phyloP scores from a whole-genome alignment of 1,140 invertebrate genomes.

The Caenorhabditis briggsae region DNA sequence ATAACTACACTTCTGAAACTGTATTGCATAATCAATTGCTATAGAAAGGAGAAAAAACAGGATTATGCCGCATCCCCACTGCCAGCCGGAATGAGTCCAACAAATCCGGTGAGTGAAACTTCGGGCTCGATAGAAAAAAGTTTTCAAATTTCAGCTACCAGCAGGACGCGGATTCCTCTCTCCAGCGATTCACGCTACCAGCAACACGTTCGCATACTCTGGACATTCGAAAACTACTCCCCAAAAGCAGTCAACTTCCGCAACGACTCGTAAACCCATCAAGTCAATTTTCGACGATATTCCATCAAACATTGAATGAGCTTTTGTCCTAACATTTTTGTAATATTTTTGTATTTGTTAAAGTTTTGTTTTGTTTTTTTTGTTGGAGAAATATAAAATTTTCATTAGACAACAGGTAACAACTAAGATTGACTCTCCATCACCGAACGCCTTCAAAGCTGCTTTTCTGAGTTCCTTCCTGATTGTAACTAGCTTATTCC shows the following conservation, averaged over 20 bases:
- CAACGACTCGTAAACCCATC: background rate
- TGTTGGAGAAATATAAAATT: too few relatives aligned
- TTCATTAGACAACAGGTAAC: too few relatives aligned
- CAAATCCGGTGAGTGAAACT: slow-evolving; percentile 3
- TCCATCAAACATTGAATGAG: slow-evolving; percentile 2
- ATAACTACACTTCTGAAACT: background rate
- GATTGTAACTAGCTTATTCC: background rate
- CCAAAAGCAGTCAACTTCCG: background rate
- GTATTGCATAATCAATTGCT: background rate
- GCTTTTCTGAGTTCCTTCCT: background rate
- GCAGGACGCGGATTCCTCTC: slow-evolving; percentile 30
- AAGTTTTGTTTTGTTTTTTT: background rate
- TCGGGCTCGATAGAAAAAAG: background rate
- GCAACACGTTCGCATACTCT: background rate
- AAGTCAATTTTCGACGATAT: slow-evolving; percentile 27
- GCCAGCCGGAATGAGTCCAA: slow-evolving; percentile 10
- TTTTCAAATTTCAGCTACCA: slow-evolving; percentile 1
- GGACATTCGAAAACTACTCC: background rate
- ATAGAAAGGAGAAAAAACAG: slow-evolving; percentile 33
- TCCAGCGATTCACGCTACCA: slow-evolving; percentile 13
- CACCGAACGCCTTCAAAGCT: background rate
- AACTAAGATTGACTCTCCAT: background rate
- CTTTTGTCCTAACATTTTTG: background rate
- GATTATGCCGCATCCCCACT: background rate
- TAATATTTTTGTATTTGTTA: background rate